phyloP scores from a whole-genome alignment of 2,113 vertebrate species.

The Indicator indicator region DNA sequence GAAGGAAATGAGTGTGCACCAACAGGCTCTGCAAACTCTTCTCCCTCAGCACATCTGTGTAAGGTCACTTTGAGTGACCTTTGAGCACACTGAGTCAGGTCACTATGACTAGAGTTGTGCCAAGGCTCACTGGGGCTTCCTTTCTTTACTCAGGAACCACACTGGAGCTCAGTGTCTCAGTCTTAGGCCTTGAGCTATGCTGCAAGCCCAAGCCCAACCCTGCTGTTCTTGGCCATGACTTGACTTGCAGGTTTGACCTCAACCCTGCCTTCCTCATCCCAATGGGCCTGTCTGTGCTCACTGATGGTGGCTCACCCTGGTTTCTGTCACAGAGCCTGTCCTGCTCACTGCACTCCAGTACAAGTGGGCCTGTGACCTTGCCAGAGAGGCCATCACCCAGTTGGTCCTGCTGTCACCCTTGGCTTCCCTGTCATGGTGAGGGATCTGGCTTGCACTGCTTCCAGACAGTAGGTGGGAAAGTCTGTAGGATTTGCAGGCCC shows the following conservation, averaged over 20 bases:
- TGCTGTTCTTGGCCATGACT: neutral
- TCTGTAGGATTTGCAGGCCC: neutral
- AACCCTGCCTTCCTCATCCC: neutral
- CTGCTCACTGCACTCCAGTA: neutral
- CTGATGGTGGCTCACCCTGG: neutral
- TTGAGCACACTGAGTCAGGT: neutral
- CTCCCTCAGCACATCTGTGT: fast-evolving
- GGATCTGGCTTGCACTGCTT: neutral
- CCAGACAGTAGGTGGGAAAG: fast-evolving
- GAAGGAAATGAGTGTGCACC: neutral
- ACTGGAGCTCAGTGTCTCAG: neutral
- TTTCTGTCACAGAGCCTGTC: neutral
- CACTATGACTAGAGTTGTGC: neutral
- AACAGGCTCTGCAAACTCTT: neutral
- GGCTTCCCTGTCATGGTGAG: neutral
- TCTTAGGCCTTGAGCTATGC: neutral
- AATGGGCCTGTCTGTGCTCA: neutral
- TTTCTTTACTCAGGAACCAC: neutral
- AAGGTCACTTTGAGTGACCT: too few relatives aligned
- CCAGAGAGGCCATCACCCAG: neutral
- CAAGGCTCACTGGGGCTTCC: neutral
- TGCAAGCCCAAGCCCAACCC: neutral
- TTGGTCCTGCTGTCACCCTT: neutral
- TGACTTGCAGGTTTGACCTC: neutral
- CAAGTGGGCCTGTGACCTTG: neutral